These are phyloP conservation scores for Schizopygopsis pylzovi DNA, from an alignment of 2,797 vertebrate species.

Conservation along the genomic window DNA sequence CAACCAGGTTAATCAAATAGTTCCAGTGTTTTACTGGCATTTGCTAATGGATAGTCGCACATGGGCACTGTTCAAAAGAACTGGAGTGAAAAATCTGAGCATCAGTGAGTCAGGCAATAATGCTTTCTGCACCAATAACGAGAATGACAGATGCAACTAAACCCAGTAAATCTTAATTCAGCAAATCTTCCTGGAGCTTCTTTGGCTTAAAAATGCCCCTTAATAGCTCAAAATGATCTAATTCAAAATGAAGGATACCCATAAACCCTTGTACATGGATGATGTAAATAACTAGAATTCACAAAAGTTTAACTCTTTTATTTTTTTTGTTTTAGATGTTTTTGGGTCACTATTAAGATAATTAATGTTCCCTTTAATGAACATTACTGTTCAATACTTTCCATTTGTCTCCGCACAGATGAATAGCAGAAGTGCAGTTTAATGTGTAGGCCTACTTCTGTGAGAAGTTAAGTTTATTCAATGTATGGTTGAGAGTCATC, in stretches of 20 bases:
- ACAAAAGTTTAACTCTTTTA: neutral
- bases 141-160: neutral
- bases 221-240: too few relatives aligned
- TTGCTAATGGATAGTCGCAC: conserved; percentile 8
- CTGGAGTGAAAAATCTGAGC: conserved; percentile 42
- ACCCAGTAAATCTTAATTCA: neutral
- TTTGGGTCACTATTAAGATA: neutral
- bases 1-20: neutral
- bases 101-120: conserved; percentile 7
- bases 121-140: neutral
- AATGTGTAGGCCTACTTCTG: neutral
- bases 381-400: neutral
- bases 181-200: neutral
- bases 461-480: neutral
- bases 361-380: neutral
- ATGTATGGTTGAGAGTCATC: neutral
- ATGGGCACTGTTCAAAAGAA: conserved; percentile 36
- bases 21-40: neutral
- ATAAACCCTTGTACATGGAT: neutral
- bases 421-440: conserved; percentile 26
- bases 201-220: neutral
- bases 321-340: conserved; percentile 11
- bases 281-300: neutral
- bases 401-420: neutral
- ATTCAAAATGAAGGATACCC: neutral